Percentiles rank a stretch among this genome's conserved stretches.
phyloP scores from a whole-genome alignment of 2,797 vertebrate species.

The Tapirus indicus region DNA sequence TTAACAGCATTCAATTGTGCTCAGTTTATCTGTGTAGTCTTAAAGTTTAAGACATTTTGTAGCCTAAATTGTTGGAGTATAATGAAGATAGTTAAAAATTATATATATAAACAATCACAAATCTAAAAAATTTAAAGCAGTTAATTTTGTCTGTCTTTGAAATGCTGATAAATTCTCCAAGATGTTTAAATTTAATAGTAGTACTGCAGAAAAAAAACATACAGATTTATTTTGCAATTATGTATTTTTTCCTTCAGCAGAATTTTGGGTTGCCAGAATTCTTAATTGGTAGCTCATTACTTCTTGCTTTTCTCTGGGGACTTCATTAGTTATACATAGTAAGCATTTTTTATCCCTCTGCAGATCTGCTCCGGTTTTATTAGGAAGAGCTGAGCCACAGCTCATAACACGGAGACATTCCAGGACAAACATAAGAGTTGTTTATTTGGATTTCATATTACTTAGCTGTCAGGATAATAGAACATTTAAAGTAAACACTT shows the following conservation, averaged over 20 bases:
- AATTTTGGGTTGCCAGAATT: conserved; percentile 34
- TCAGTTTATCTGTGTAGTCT: conserved; percentile 1
- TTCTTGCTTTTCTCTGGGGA: conserved; percentile 37
- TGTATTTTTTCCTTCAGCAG: background rate
- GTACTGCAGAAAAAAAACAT: background rate
- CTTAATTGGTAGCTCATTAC: conserved; percentile 50
- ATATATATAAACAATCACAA: background rate
- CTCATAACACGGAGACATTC: background rate
- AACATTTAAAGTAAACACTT: conserved; percentile 1
- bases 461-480: background rate
- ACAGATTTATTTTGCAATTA: conserved; percentile 17
- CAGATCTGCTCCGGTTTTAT: conserved; percentile 1
- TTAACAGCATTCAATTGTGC: conserved; percentile 8
- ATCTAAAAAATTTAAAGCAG: conserved; percentile 34
- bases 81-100: conserved; percentile 32
- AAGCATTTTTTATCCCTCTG: conserved; percentile 20
- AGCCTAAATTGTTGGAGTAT: background rate
- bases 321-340: conserved; percentile 51
- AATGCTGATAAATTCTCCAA: conserved; percentile 34
- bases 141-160: conserved; percentile 23
- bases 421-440: background rate
- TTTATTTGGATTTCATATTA: conserved; percentile 59
- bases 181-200: conserved; percentile 17
- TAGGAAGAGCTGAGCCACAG: background rate
- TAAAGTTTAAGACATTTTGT: conserved; percentile 34